Evolutionary conservation across 64 coral and sea anemone genomes (phyloP), one percentile per base, ranked within the genome.

Genomic region (Montipora sp.): DNA sequence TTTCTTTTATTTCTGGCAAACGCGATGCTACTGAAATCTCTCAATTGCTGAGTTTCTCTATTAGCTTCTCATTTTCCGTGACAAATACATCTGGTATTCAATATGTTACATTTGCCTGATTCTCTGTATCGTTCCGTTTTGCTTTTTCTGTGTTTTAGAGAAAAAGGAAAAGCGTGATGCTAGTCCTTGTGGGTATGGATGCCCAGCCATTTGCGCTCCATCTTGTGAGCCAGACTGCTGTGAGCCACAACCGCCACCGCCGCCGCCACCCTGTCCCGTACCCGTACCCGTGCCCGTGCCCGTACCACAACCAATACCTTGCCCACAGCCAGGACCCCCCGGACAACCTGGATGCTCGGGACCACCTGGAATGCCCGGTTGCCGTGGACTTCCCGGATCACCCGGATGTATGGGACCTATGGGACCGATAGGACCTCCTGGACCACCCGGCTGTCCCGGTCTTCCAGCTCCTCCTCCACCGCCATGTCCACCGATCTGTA

Each of bases 401-500:
- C 79, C 90, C 0, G 96, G 96, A 77, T 87, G 83, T 15, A 90
- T 87, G 49, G 97, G 97, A 24, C 97, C 97, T 13, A 93, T 95
- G 94, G 97, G 97, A 59, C 94, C 94, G 10, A 89, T 92, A 84
- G 97, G 97, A 86, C 94, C 94, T 14, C 92, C 92, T 8, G 95
- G 95, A 36, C 15, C 80, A 50, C 95, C 95, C 11, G 96, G 96
- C 36, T 89, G 70, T 51, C 87, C 90, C 15, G 97, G 97, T 89
- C 88, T 92, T 22, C 97, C 97, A 2, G 97, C 97, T 76, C 97
- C 97, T 15, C 90, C 96, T n/a, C 90, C 96, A 67, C 89, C 96
- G 22, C 91, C 91, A 15, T 98, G 97, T 70, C 87, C 97, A 83
- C 97, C 97, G 19, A 94, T 98, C 13, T 98, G 97, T 89, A 88